These are phyloP conservation scores for Axea sp. DNA, from an alignment of 2,888 invertebrate genomes.

Conservation along the genomic window DNA sequence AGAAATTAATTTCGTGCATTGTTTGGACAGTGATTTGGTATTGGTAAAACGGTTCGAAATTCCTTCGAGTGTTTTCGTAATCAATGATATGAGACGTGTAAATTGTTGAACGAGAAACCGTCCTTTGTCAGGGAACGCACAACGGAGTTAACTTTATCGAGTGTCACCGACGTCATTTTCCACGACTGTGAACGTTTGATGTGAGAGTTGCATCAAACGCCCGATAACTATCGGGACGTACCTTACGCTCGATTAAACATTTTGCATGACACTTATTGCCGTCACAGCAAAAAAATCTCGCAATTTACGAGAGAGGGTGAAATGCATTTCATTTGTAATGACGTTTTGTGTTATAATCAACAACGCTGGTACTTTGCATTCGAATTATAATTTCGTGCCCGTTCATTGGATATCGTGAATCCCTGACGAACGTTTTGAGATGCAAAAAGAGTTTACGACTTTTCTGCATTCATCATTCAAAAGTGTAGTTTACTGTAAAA, in stretches of 20 bases:
- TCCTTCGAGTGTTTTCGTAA: constrained; percentile 46
- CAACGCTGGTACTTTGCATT: constrained; percentile 35
- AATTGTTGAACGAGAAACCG: constrained; percentile 28
- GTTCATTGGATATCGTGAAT: constrained; percentile 1
- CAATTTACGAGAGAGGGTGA: constrained; percentile 26
- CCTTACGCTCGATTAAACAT: constrained; percentile 58
- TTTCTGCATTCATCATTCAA: constrained; percentile 1
- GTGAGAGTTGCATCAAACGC: constrained; percentile 48
- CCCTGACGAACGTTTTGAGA: constrained; percentile 25
- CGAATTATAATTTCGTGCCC: constrained; percentile 36
- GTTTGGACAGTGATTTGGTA: not conserved
- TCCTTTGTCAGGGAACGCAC: constrained; percentile 19
- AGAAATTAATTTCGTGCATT: not conserved
- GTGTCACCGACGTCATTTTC: constrained; percentile 54
- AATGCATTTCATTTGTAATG: constrained; percentile 42
- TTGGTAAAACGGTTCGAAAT: constrained; percentile 10
- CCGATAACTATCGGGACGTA: constrained; percentile 52
- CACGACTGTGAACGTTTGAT: constrained; percentile 53
- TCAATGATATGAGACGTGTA: constrained; percentile 39
- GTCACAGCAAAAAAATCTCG: constrained; percentile 3
- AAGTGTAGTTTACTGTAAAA: constrained; percentile 1
- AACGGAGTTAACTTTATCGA: constrained; percentile 48
- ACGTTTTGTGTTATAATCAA: constrained; percentile 35
- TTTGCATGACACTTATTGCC: constrained; percentile 54
- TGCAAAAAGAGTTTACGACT: constrained; percentile 22